phyloP scores from a whole-genome alignment of 2,113 vertebrate genomes.

The Callospermophilus lateralis region DNA sequence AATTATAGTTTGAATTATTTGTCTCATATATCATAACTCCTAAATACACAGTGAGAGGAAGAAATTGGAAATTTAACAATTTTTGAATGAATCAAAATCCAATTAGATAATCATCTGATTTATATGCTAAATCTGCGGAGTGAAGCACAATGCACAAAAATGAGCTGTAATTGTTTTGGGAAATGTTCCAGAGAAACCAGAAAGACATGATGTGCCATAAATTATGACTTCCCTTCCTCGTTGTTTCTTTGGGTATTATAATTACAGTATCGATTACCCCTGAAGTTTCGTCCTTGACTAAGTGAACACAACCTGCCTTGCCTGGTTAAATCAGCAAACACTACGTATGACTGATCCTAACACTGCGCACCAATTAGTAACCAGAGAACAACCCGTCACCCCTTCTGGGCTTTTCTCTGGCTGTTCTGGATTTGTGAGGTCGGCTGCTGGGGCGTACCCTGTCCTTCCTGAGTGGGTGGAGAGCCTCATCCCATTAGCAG shows the following conservation, averaged over 20 bases:
- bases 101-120: constrained; percentile 36
- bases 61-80: constrained; percentile 44
- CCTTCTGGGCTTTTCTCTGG: not conserved
- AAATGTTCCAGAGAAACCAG: constrained; percentile 84
- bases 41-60: not conserved
- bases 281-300: constrained; percentile 86
- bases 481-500: not conserved
- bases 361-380: constrained; percentile 63
- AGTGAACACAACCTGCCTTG: constrained; percentile 55
- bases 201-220: constrained; percentile 85
- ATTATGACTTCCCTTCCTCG: constrained; percentile 85
- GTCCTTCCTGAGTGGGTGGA: not conserved
- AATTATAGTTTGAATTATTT: not conserved
- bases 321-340: constrained; percentile 64
- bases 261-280: constrained; percentile 91
- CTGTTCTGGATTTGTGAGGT: not conserved
- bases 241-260: constrained; percentile 86
- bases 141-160: not conserved
- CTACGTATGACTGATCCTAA: constrained; percentile 48
- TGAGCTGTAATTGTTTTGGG: constrained; percentile 87
- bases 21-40: not conserved
- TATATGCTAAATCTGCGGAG: not conserved
- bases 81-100: constrained; percentile 47
- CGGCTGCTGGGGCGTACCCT: not conserved
- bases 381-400: constrained; percentile 11